Base-by-base conservation (phyloP, 2,113 vertebrate species). In the Dicerorhinus sumatrensis region DNA sequence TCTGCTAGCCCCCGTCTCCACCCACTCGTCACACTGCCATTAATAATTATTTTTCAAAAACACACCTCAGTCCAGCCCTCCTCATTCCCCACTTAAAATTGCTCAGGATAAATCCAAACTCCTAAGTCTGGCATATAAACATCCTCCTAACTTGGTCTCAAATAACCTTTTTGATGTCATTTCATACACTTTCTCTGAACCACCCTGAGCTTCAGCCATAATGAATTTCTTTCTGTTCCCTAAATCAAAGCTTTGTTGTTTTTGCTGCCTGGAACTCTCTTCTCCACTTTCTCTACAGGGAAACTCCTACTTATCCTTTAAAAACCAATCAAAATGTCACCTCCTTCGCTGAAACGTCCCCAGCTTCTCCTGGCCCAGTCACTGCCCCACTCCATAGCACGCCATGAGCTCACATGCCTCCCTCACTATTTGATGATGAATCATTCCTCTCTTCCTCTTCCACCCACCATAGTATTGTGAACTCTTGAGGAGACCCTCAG, bases 291-390 rank as follows among this genome's bases (percentile, higher is more conserved):
- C 93, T 89, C 81, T 86, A 12, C 6, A 79, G 86, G 51, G 94
- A 95, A 69, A 58, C 42, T 58, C 31, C 54, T 72, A 27, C 73
- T 77, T 95, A 87, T 39, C 75, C 63, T 94, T 96, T 83, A 91
- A 93, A 94, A 77, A 58, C 67, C 46, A 84, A 77, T 94, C 60
- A 31, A n/a, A 46, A 7, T 14, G 6, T 69, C 54, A 80, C 70
- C 70, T 96, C 87, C 82, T 97, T 54, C 33, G 76, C 58, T 8
- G 48, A 67, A 96, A 56, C 13, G 56, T 76, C 23, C 20, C 18
- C 48, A n/a, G 8, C 10, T 88, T 48, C 89, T 96, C 48, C 16
- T 27, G 48, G 73, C 56, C 46, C 60, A 31, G 1, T 27, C 20
- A 5, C 36, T 33, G 10, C 25, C 46, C 48, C 9, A 29, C 72